Conservation (phyloP, 2,797 vertebrate genomes). For the Neosalanx taihuensis region DNA sequence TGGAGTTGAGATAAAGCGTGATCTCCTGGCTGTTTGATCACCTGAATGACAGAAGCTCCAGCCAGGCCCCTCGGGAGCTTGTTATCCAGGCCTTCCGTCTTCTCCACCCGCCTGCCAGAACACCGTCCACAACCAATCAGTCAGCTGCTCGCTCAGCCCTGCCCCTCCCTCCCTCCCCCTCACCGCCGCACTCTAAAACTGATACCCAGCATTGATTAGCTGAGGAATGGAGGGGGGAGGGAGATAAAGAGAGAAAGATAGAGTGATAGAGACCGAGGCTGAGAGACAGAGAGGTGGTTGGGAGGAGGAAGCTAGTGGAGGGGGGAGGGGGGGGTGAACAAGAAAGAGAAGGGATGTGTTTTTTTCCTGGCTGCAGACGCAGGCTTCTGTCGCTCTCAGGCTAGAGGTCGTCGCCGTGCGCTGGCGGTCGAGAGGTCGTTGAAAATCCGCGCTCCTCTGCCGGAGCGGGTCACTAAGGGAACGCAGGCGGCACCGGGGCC, state of each 20-base stretch:
- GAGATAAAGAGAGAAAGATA: slow-evolving; percentile 14
- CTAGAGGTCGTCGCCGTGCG: background rate
- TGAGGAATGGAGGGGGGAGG: background rate
- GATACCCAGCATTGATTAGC: background rate
- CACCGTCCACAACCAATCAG: slow-evolving; percentile 39
- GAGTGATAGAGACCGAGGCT: background rate
- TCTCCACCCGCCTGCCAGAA: slow-evolving; percentile 35
- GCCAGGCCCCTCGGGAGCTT: slow-evolving; percentile 29
- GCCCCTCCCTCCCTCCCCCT: slow-evolving; percentile 14
- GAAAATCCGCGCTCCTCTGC: background rate
- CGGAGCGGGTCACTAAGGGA: background rate
- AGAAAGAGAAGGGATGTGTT: background rate
- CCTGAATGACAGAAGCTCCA: slow-evolving; percentile 44
- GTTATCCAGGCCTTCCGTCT: slow-evolving; percentile 20
- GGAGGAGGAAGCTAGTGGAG: background rate
- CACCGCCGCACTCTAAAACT: slow-evolving; percentile 9
- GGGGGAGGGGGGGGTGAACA: background rate
- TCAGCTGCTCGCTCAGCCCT: slow-evolving; percentile 43
- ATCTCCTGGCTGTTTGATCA: slow-evolving; percentile 36
- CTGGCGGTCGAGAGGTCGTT: background rate
- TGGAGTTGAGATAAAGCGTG: slow-evolving; percentile 15
- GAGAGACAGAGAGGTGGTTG: background rate
- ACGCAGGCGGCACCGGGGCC: background rate
- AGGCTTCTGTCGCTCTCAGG: no score
- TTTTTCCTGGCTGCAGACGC: no score